These are phyloP conservation scores for Polia nebulosa DNA, from an alignment of 2,888 invertebrate genomes.

Conservation along the genomic window DNA sequence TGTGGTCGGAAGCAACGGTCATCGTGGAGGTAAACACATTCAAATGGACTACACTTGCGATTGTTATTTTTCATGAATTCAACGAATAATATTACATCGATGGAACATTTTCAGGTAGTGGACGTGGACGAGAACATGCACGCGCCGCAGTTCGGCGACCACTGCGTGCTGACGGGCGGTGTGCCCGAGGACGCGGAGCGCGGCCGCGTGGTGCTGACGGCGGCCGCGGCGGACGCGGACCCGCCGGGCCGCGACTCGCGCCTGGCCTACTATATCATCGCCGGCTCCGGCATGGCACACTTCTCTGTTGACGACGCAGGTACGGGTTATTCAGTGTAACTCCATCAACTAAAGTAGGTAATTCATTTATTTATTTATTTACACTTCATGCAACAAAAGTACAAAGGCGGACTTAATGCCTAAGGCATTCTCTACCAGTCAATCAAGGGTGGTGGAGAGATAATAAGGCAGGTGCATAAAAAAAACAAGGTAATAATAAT, in stretches of 20 bases:
- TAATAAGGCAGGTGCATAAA: too few species aligned
- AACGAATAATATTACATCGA: background rate
- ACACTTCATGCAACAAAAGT: too few species aligned
- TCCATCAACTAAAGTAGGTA: too few species aligned
- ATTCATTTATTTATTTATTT: too few species aligned
- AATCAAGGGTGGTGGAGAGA: too few species aligned
- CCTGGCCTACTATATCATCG: conserved; percentile 96
- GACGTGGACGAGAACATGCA: conserved; percentile 98
- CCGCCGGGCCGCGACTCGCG: conserved; percentile 95
- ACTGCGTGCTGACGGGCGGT: conserved; percentile 93
- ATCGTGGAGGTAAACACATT: conserved; percentile 92
- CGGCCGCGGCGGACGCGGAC: conserved; percentile 95
- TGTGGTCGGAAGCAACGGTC: conserved; percentile 95
- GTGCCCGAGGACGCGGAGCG: conserved; percentile 96
- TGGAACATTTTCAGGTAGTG: conserved; percentile 88
- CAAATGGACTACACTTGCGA: background rate
- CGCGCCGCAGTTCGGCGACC: conserved; percentile 95
- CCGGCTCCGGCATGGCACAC: conserved; percentile 97
- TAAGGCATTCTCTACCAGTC: too few species aligned
- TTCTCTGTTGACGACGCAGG: conserved; percentile 98
- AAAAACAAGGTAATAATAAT: too few species aligned
- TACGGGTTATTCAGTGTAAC: conserved; percentile 74
- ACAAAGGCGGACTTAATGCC: too few species aligned
- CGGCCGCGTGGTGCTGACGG: conserved; percentile 94
- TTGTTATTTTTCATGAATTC: too few species aligned